Base-by-base conservation (phyloP, 2,113 vertebrate species). In the Percina caprodes region DNA sequence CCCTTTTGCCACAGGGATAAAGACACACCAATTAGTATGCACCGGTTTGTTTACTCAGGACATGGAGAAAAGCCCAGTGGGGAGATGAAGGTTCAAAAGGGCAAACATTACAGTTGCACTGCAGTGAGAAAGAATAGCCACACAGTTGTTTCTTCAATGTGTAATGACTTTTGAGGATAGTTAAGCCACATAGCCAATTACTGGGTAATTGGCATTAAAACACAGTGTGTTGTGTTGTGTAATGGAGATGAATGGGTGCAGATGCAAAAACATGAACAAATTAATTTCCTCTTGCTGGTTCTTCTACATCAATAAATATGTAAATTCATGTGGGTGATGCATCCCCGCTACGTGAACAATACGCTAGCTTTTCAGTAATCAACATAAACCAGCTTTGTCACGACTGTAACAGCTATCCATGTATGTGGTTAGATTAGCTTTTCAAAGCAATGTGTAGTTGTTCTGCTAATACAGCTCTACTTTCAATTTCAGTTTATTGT, bases 41-140 rank as follows among this genome's bases (percentile, higher is more conserved):
- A 89, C 83, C 88, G 89, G 83, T 89, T 92, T 81, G 88, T 87
- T 85, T 86, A 80, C 35, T 83, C 15, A 69, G 35, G 56, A 84
- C 58, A 7, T 67, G 72, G 19, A 73, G 56, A 45, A 74, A 88
- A 84, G 69, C 81, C 80, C 75, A 48, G 26, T 48, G 71, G 82
- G 72, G 72, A 76, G 45, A 79, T 72, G 16, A 72, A 67, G 75
- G 77, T 89, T 86, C 55, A 85, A 7, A 58, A 6, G 80, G 56
- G 65, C 46, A 75, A 74, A 77, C 42, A 55, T 71, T 6, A 75
- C 0, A 33, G 55, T 35, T 42, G 15, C 24, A 42, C 8, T 51
- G 63, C 52, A 69, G 16, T 24, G n/a, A 58, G 46, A 83, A 80
- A 87, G 82, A 89, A 88, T 74, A 86, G 26, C 24, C 16, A 61